phyloP scores from a whole-genome alignment of 2,888 invertebrate genomes.

The Diarsia brunnea region DNA sequence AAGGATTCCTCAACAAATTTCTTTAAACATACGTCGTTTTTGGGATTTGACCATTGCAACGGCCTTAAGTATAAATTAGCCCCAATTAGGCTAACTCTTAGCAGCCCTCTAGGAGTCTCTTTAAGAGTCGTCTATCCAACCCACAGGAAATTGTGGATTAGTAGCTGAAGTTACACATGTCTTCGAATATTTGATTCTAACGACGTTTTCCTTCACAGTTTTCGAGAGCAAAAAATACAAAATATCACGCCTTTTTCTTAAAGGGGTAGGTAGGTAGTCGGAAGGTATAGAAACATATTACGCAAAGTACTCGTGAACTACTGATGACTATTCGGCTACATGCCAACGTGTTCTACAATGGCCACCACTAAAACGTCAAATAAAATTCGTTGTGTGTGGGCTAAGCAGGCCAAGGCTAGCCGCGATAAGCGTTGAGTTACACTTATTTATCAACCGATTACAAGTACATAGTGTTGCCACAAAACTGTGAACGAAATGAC shows the following conservation, averaged over 20 bases:
- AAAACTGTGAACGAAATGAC: conserved; percentile 36
- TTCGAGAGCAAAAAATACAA: not conserved
- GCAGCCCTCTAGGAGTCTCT: no score
- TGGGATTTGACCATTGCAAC: no score
- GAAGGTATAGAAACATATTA: not conserved
- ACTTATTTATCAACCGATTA: conserved; percentile 63
- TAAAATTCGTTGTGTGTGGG: conserved; percentile 54
- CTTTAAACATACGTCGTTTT: no score
- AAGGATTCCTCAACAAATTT: no score
- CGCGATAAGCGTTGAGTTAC: conserved; percentile 63
- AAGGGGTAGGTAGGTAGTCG: no score
- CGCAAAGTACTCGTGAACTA: not conserved
- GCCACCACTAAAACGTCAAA: conserved; percentile 48
- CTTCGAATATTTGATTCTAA: not conserved
- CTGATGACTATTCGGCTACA: conserved; percentile 17
- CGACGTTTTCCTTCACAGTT: not conserved
- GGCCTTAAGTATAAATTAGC: no score
- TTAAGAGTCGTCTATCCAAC: no score
- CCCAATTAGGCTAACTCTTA: no score
- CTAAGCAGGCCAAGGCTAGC: conserved; percentile 65
- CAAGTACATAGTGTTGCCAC: conserved; percentile 43
- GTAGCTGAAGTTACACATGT: not conserved
- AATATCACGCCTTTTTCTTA: not conserved
- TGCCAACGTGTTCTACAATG: conserved; percentile 27
- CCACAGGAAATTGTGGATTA: not conserved